These are phyloP conservation scores for Nesoenas mayeri DNA, from an alignment of 2,113 vertebrate species.

Conservation along the genomic window DNA sequence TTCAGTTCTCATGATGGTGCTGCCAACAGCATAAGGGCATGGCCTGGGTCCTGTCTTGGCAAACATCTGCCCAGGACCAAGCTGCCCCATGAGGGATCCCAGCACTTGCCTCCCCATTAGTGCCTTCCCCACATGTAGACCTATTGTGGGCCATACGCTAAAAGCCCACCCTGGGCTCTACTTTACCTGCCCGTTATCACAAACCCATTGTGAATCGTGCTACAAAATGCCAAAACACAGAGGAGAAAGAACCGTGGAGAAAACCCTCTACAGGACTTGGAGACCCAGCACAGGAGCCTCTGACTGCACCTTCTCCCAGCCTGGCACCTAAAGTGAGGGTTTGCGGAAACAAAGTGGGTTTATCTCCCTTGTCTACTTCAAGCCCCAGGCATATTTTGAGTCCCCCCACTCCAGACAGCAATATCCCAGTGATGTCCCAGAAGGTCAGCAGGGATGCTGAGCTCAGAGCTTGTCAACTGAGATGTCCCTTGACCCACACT, in stretches of 20 bases:
- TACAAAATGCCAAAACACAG: neutral
- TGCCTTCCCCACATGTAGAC: neutral
- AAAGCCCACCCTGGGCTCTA: neutral
- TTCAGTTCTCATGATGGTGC: neutral
- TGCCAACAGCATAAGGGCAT: neutral
- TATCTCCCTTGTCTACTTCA: neutral
- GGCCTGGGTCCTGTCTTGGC: neutral
- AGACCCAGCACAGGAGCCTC: neutral
- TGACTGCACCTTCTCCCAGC: neutral
- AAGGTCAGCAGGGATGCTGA: neutral
- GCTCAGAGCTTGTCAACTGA: neutral
- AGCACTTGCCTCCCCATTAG: neutral
- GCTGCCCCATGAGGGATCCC: accelerated
- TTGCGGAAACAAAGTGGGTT: neutral
- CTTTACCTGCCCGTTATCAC: neutral
- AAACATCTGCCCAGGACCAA: neutral
- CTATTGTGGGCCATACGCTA: too few species aligned
- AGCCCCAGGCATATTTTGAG: neutral
- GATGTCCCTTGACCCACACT: neutral
- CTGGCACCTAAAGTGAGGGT: too few species aligned
- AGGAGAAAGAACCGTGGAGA: neutral
- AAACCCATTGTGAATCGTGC: accelerated
- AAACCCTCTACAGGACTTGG: neutral
- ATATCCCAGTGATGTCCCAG: neutral
- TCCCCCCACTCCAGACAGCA: neutral